These are phyloP conservation scores for Alitta virens DNA, from an alignment of 2,888 invertebrate genomes.

Conservation along the genomic window DNA sequence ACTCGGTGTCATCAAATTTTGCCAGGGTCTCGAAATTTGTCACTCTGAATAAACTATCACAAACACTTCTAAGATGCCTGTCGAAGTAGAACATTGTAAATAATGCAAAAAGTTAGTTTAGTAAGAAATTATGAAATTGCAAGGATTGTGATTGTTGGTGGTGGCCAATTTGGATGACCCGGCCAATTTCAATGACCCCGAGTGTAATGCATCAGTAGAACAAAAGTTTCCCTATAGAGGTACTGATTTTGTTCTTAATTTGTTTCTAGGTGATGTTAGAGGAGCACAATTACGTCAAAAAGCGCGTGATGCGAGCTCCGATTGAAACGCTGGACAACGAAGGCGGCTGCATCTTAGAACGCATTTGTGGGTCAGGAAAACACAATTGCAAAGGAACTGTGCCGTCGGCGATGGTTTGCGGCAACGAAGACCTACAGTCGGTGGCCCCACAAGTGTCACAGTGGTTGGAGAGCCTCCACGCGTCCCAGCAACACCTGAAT, in stretches of 20 bases:
- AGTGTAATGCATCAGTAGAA: too few relatives aligned
- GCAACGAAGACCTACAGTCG: constrained; percentile 66
- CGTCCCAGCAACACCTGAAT: constrained; percentile 82
- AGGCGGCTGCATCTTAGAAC: constrained; percentile 69
- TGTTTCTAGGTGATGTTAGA: constrained; percentile 70
- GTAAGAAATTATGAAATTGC: too few relatives aligned
- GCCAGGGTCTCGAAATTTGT: too few relatives aligned
- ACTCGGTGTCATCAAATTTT: too few relatives aligned
- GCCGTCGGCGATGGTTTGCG: constrained; percentile 58
- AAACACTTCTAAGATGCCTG: too few relatives aligned
- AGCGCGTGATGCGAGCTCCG: constrained; percentile 87
- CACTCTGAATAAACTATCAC: too few relatives aligned
- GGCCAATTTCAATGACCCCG: too few relatives aligned
- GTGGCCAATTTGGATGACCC: too few relatives aligned
- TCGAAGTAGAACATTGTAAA: too few relatives aligned
- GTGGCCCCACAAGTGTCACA: constrained; percentile 54
- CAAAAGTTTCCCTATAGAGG: background rate
- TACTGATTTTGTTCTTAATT: background rate
- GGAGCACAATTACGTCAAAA: constrained; percentile 83
- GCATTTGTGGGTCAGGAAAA: constrained; percentile 44
- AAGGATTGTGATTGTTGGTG: too few relatives aligned
- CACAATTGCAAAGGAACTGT: constrained; percentile 25
- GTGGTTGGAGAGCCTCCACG: constrained; percentile 65
- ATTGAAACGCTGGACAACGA: constrained; percentile 90
- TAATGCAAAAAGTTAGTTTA: too few relatives aligned